phyloP scores from a whole-genome alignment of 2,113 vertebrate species.

The Odontophorus gujanensis region DNA sequence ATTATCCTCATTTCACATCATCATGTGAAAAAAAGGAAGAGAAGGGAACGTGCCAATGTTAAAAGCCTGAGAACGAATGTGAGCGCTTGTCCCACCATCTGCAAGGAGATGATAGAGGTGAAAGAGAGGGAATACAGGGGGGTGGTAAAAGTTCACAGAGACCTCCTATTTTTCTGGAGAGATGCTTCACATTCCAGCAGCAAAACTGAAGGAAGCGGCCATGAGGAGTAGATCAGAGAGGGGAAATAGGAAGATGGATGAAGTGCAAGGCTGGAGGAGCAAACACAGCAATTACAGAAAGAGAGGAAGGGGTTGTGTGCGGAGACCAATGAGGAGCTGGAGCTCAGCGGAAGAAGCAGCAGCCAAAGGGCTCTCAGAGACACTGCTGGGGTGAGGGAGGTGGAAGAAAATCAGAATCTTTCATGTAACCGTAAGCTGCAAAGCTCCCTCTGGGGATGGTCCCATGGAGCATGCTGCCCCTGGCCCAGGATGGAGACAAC shows the following conservation, averaged over 20 bases:
- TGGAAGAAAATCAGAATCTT: background rate
- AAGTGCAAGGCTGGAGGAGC: slow-evolving; percentile 66
- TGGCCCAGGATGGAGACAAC: too few relatives aligned
- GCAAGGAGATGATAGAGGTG: slow-evolving; percentile 16
- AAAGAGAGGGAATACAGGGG: slow-evolving; percentile 13
- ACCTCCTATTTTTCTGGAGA: slow-evolving; percentile 52
- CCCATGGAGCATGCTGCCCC: too few relatives aligned
- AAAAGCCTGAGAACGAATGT: slow-evolving; percentile 7
- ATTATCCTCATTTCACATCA: background rate
- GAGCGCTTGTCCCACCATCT: slow-evolving; percentile 40
- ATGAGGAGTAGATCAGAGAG: slow-evolving; percentile 59
- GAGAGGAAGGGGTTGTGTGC: slow-evolving; percentile 28
- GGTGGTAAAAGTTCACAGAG: slow-evolving; percentile 39
- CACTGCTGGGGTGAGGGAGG: background rate
- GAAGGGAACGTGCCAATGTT: background rate
- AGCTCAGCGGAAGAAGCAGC: slow-evolving; percentile 45
- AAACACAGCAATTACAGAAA: slow-evolving; percentile 39
- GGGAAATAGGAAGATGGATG: slow-evolving; percentile 64
- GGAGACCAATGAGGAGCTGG: background rate
- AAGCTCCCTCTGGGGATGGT: background rate
- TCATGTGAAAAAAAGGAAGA: background rate
- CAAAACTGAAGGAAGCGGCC: slow-evolving; percentile 47
- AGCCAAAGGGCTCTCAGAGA: slow-evolving; percentile 32
- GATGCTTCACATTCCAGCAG: slow-evolving; percentile 60
- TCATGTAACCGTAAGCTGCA: background rate